A percentile compares a stretch with the other conserved stretches of the same genome.
Conservation (phyloP, 1,140 invertebrate genomes). For the Rhynchophorus ferrugineus region DNA sequence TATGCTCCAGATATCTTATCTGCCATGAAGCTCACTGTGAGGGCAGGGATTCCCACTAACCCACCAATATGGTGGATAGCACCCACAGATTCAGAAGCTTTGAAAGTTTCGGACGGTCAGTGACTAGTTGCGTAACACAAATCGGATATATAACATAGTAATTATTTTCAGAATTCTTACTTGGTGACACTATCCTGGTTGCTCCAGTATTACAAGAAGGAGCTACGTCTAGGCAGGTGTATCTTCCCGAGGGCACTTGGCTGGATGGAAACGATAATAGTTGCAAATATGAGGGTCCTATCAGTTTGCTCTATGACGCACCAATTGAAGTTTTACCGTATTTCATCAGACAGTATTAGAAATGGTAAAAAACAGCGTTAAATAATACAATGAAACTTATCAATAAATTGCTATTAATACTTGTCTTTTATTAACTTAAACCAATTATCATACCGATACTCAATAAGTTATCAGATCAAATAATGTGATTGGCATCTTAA, state of each 20-base stretch:
- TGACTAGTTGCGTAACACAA: not conserved
- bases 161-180: conserved; percentile 63
- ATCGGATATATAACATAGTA: not conserved
- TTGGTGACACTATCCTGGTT: conserved; percentile 73
- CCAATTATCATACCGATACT: no score
- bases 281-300: conserved; percentile 48
- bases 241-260: conserved; percentile 68
- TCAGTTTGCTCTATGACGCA: conserved; percentile 60
- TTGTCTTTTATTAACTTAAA: no score
- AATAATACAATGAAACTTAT: no score
- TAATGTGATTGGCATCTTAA: no score
- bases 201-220: conserved; percentile 73
- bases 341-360: conserved; percentile 41
- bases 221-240: conserved; percentile 59
- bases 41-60: conserved; percentile 65
- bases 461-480: no score
- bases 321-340: conserved; percentile 59
- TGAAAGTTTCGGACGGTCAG: conserved; percentile 25
- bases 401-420: no score
- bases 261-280: conserved; percentile 44
- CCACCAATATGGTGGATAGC: conserved; percentile 87
- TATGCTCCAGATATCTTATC: conserved; percentile 55
- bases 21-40: conserved; percentile 51
- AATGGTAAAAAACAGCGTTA: no score
- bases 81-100: conserved; percentile 50